Percentiles rank a stretch among this genome's conserved stretches.
These are phyloP conservation scores for Brachylomia viminalis DNA, from an alignment of 2,888 invertebrate species.

Conservation along the genomic window DNA sequence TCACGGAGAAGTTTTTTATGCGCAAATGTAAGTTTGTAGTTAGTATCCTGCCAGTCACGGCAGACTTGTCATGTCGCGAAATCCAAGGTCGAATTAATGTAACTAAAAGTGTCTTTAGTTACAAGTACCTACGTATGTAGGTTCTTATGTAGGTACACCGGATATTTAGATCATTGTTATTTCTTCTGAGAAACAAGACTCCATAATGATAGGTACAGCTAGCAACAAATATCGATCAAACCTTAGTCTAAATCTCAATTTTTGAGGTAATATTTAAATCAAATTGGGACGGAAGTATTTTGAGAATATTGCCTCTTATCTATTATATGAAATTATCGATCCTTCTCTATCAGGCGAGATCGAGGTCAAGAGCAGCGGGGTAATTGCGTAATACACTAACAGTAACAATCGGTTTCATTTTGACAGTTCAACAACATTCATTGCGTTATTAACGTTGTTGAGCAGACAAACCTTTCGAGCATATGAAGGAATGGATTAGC, in stretches of 20 bases:
- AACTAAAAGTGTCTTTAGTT: constrained; percentile 42
- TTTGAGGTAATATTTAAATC: background rate
- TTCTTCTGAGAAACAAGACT: constrained; percentile 6
- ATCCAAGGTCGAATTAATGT: constrained; percentile 37
- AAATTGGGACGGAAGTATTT: background rate
- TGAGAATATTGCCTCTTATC: no score
- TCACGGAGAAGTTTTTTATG: constrained; percentile 4
- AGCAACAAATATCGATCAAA: background rate
- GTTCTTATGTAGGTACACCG: background rate
- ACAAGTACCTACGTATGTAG: background rate
- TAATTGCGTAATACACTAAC: no score
- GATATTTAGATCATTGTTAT: constrained; percentile 10
- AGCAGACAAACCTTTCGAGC: no score
- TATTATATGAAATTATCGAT: no score
- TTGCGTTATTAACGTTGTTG: no score
- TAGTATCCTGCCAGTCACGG: constrained; percentile 41
- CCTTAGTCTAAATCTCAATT: background rate
- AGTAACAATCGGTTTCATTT: no score
- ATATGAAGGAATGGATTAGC: no score
- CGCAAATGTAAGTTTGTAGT: constrained; percentile 33
- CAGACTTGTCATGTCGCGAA: constrained; percentile 42
- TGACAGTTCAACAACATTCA: no score
- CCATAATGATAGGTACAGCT: background rate
- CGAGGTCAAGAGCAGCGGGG: no score
- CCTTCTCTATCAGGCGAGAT: no score